A percentile compares a stretch with the other conserved stretches of the same genome.
phyloP scores from a whole-genome alignment of 37 sponge, comb jelly and placozoan species.

The Eunapius fragilis region DNA sequence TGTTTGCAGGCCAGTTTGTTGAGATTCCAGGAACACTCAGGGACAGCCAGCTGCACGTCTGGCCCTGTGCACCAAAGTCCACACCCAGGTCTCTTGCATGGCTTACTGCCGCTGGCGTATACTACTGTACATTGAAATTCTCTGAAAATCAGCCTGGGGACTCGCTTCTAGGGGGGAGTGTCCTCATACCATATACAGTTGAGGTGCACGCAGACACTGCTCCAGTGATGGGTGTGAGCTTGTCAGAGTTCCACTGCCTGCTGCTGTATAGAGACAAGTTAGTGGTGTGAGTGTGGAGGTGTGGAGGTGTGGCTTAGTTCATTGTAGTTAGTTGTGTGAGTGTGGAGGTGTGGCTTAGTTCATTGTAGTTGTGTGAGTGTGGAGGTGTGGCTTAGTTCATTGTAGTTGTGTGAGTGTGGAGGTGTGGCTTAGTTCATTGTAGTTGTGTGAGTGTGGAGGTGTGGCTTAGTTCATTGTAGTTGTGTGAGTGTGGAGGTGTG shows the following conservation, averaged over 20 bases:
- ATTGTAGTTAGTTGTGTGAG: too few relatives aligned
- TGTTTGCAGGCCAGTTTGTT: slow-evolving; percentile 47
- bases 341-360: too few relatives aligned
- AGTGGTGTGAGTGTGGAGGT: too few relatives aligned
- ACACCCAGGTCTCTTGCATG: slow-evolving; percentile 75
- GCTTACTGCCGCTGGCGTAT: slow-evolving; percentile 80
- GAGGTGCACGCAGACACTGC: slow-evolving; percentile 18
- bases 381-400: too few relatives aligned
- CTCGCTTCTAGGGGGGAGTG: slow-evolving; percentile 24
- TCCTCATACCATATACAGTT: slow-evolving; percentile 47
- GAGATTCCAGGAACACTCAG: slow-evolving; percentile 70
- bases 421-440: too few relatives aligned
- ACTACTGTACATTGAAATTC: slow-evolving; percentile 58
- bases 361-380: too few relatives aligned
- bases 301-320: too few relatives aligned
- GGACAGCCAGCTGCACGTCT: slow-evolving; percentile 63
- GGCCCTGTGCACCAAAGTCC: slow-evolving; percentile 45
- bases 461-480: too few relatives aligned
- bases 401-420: too few relatives aligned
- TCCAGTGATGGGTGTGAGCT: slow-evolving; percentile 55
- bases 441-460: too few relatives aligned
- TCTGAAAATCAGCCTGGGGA: slow-evolving; percentile 36
- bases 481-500: too few relatives aligned
- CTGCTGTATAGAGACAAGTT: slow-evolving; percentile 85
- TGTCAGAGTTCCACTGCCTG: slow-evolving; percentile 86